A percentile compares a stretch with the other conserved stretches of the same genome.
These are phyloP conservation scores for Tachina fera DNA, from an alignment of 2,888 invertebrate genomes.

Conservation along the genomic window DNA sequence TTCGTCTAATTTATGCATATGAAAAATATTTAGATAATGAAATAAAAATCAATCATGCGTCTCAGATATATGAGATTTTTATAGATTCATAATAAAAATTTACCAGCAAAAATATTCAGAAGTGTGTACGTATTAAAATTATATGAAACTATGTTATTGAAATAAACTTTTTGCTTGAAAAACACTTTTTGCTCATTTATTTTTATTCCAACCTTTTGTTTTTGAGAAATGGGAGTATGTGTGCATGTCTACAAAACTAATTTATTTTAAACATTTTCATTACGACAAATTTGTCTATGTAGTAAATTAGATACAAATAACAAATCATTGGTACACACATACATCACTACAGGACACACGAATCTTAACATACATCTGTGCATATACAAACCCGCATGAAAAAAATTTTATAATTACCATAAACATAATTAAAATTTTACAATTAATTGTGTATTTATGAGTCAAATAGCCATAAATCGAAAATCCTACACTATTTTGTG, in stretches of 20 bases:
- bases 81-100: too few species aligned
- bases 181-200: not conserved
- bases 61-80: too few species aligned
- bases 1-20: too few species aligned
- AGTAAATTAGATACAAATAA: slow-evolving; percentile 40
- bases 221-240: not conserved
- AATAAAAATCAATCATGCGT: too few species aligned
- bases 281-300: slow-evolving; percentile 41
- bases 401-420: slow-evolving; percentile 58
- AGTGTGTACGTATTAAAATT: too few species aligned
- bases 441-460: slow-evolving; percentile 70
- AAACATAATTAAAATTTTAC: slow-evolving; percentile 68
- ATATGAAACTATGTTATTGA: too few species aligned
- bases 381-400: not conserved
- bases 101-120: too few species aligned
- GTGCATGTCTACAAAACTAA: slow-evolving; percentile 27
- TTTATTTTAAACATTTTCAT: slow-evolving; percentile 44
- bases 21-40: too few species aligned
- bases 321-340: slow-evolving; percentile 14
- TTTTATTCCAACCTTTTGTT: not conserved
- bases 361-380: not conserved
- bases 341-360: not conserved
- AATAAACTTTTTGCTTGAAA: not conserved
- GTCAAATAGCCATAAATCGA: slow-evolving; percentile 67
- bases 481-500: slow-evolving; percentile 43